These are phyloP conservation scores for Zootoca vivipara DNA, from an alignment of 2,113 vertebrate species.

Conservation along the genomic window DNA sequence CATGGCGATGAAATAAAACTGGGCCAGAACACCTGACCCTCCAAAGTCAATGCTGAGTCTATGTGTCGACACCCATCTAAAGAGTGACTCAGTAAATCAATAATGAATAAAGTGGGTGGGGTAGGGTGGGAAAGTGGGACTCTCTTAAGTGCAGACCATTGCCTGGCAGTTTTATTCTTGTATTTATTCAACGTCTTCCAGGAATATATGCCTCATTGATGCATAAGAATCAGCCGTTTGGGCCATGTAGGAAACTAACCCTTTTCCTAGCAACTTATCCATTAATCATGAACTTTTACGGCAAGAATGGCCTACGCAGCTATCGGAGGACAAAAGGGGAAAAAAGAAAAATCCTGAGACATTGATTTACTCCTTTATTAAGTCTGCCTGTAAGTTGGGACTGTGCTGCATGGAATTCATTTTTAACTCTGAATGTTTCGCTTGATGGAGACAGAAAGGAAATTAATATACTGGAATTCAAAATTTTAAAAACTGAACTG, in stretches of 20 bases:
- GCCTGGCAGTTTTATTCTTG: neutral
- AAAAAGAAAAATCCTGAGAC: neutral
- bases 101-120: neutral
- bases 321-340: neutral
- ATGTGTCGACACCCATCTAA: neutral
- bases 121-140: neutral
- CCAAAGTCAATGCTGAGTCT: neutral
- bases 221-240: conserved; percentile 17
- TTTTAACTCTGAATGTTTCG: neutral
- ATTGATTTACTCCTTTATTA: neutral
- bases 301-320: neutral
- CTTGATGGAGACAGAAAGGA: neutral
- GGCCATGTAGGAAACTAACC: neutral
- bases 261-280: conserved; percentile 7
- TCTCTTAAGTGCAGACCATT: conserved; percentile 14
- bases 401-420: conserved; percentile 33
- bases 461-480: neutral
- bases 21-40: neutral
- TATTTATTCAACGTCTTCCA: conserved; percentile 23
- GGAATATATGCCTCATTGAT: neutral
- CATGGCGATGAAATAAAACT: neutral
- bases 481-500: neutral
- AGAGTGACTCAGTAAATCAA: neutral
- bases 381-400: neutral
- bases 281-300: conserved; percentile 29